Percentiles rank a stretch among this genome's conserved stretches.
Conservation (phyloP, 2,113 vertebrate species). For the Lepus europaeus region DNA sequence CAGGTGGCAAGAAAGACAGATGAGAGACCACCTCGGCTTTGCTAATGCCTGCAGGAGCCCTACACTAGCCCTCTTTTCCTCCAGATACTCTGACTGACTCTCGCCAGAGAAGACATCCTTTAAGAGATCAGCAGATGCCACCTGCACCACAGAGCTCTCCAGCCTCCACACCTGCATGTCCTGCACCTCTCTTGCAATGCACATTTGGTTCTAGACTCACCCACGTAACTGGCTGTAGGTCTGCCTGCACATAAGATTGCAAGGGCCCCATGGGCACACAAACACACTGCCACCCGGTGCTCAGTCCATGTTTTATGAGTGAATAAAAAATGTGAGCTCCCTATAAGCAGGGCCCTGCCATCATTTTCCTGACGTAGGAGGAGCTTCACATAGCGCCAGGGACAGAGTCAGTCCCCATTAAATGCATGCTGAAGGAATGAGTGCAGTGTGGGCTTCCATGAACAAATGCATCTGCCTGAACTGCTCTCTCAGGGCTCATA, state of each 20-base stretch:
- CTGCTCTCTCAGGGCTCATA: conserved; percentile 43
- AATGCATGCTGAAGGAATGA: background rate
- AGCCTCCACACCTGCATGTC: fast-evolving
- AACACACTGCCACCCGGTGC: background rate
- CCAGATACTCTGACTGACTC: background rate
- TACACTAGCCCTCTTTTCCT: background rate
- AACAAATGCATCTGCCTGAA: conserved; percentile 13
- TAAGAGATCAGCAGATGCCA: background rate
- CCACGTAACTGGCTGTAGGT: background rate
- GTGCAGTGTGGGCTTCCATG: background rate
- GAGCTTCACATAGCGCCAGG: background rate
- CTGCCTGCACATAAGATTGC: background rate
- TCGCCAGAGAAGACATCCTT: background rate
- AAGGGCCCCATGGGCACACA: fast-evolving
- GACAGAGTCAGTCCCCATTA: background rate
- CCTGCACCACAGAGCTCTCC: background rate
- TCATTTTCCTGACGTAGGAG: background rate
- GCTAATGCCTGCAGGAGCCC: background rate
- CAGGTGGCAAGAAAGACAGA: background rate
- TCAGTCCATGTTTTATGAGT: background rate
- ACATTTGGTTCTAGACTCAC: background rate
- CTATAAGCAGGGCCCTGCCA: background rate
- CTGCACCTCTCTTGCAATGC: fast-evolving
- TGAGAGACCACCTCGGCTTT: background rate
- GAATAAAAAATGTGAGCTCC: background rate